Conservation (phyloP, 2,888 invertebrate genomes). For the Ormia ochracea region DNA sequence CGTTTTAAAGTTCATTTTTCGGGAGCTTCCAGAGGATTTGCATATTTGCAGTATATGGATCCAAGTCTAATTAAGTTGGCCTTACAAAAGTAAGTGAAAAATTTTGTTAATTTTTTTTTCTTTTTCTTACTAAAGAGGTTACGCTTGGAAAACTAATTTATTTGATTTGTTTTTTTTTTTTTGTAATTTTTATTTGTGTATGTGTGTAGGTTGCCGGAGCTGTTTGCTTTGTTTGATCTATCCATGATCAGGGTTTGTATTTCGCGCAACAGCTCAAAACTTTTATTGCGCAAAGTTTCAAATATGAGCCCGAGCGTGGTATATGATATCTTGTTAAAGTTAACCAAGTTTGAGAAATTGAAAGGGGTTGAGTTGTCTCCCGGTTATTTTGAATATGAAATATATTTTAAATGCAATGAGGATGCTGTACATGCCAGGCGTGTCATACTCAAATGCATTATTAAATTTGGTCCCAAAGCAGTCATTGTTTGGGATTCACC, state of each 20-base stretch:
- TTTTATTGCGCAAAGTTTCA: constrained; percentile 64
- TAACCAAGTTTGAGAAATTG: constrained; percentile 65
- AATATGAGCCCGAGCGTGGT: constrained; percentile 64
- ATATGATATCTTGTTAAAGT: constrained; percentile 60
- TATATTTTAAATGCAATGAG: constrained; percentile 69
- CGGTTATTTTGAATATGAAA: constrained; percentile 64
- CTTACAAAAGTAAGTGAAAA: constrained; percentile 63
- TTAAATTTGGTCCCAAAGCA: constrained; percentile 65
- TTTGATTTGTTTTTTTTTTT: too few species aligned
- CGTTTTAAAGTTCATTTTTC: constrained; percentile 70
- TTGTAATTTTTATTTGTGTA: too few species aligned
- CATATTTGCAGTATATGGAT: constrained; percentile 71
- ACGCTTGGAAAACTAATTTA: too few species aligned
- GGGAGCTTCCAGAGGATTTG: constrained; percentile 69
- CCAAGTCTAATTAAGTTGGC: constrained; percentile 58
- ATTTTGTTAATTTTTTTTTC: too few species aligned
- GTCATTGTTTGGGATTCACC: constrained; percentile 64
- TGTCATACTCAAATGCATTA: constrained; percentile 56
- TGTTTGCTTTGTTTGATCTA: constrained; percentile 46
- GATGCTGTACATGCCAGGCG: constrained; percentile 68
- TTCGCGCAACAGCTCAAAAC: constrained; percentile 67
- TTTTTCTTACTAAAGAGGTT: too few species aligned
- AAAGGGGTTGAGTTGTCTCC: constrained; percentile 61
- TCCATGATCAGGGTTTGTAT: constrained; percentile 61
- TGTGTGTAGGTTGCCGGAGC: constrained; percentile 64